Percentiles rank a stretch among this genome's conserved stretches.
These are phyloP conservation scores for Nemapogon koenigi DNA, from an alignment of 2,888 invertebrate species.

Conservation along the genomic window DNA sequence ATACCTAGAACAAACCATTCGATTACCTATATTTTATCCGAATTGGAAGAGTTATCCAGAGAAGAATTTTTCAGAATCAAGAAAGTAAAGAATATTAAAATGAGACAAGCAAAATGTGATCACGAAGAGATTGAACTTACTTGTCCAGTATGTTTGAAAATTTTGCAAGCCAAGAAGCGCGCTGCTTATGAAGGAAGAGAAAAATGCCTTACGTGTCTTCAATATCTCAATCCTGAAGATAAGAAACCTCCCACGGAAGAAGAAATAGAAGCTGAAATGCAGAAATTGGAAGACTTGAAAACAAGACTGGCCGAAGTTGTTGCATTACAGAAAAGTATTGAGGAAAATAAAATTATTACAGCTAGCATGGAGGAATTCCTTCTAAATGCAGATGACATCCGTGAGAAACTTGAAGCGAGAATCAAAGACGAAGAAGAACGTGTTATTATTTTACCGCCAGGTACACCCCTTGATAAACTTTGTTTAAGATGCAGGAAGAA, in stretches of 20 bases:
- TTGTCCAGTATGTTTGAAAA: slow-evolving; percentile 2
- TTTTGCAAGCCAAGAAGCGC: neutral
- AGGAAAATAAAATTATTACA: slow-evolving; percentile 17
- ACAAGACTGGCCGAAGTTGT: slow-evolving; percentile 21
- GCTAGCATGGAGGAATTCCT: slow-evolving; percentile 21
- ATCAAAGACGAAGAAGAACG: slow-evolving; percentile 20
- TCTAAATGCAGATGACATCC: slow-evolving; percentile 18
- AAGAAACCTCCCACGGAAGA: slow-evolving; percentile 8
- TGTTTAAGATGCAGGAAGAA: neutral
- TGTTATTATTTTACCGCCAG: slow-evolving; percentile 12
- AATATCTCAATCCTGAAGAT: neutral
- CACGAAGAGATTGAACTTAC: neutral
- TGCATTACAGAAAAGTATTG: slow-evolving; percentile 20
- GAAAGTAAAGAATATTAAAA: slow-evolving; percentile 23
- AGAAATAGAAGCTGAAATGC: slow-evolving; percentile 3
- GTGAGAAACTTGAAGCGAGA: slow-evolving; percentile 10
- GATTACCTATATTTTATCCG: slow-evolving; percentile 22
- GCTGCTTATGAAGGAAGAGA: neutral
- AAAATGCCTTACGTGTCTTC: neutral
- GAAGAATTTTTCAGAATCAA: slow-evolving; percentile 28
- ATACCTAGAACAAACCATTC: slow-evolving; percentile 25
- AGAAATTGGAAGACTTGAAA: slow-evolving; percentile 21
- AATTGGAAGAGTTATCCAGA: slow-evolving; percentile 26
- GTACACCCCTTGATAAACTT: neutral
- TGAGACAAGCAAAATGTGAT: slow-evolving; percentile 16